phyloP scores from a whole-genome alignment of 2,888 invertebrate species.

The Lithophane leautieri region DNA sequence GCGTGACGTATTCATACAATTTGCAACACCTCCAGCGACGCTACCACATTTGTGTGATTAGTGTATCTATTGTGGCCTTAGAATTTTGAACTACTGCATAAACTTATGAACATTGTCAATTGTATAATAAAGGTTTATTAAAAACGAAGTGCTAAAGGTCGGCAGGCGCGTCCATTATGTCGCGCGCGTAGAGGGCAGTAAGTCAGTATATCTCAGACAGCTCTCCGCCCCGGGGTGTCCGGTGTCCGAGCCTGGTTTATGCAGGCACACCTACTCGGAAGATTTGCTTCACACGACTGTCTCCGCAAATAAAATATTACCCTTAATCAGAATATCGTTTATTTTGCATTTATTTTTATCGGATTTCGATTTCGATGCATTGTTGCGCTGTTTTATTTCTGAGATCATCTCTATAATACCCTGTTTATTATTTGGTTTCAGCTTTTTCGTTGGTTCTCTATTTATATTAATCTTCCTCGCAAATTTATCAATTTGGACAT shows the following conservation, averaged over 20 bases:
- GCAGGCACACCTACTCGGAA: slow-evolving; percentile 75
- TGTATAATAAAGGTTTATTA: slow-evolving; percentile 62
- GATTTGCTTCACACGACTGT: slow-evolving; percentile 78
- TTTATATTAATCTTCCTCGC: slow-evolving; percentile 24
- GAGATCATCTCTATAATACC: slow-evolving; percentile 27
- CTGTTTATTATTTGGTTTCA: slow-evolving; percentile 31
- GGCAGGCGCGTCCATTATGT: slow-evolving; percentile 56
- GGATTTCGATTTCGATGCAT: slow-evolving; percentile 67
- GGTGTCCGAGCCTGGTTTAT: slow-evolving; percentile 80
- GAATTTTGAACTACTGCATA: slow-evolving; percentile 44
- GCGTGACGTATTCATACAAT: slow-evolving; percentile 21
- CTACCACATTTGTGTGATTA: slow-evolving; percentile 41
- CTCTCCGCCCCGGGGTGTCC: slow-evolving; percentile 80
- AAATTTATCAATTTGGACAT: slow-evolving; percentile 38
- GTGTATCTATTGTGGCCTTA: slow-evolving; percentile 33
- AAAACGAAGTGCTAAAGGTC: slow-evolving; percentile 63
- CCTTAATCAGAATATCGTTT: slow-evolving; percentile 74
- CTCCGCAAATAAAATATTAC: slow-evolving; percentile 78
- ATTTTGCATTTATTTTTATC: slow-evolving; percentile 72
- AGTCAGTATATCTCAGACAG: slow-evolving; percentile 75
- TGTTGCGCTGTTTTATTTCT: slow-evolving; percentile 59
- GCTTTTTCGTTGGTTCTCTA: slow-evolving; percentile 15
- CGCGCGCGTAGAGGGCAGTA: slow-evolving; percentile 64
- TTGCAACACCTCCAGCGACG: slow-evolving; percentile 25
- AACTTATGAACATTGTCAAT: slow-evolving; percentile 59